Evolutionary conservation across 2,113 vertebrate genomes (phyloP).

Genomic region (Phocoena sinus): DNA sequence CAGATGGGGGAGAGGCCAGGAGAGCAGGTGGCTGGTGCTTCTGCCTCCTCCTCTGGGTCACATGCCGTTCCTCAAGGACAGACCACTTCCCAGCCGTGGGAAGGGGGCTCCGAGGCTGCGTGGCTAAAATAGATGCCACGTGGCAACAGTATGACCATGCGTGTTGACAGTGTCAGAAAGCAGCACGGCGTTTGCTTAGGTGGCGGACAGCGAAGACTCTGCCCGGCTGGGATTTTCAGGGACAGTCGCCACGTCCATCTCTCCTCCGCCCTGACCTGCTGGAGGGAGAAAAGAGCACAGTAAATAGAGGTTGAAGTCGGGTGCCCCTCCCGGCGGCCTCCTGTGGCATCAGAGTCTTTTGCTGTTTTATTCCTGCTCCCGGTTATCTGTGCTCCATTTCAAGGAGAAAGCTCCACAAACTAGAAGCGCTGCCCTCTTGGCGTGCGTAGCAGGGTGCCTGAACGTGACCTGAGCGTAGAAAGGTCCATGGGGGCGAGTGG

Average conservation of each 20-base stretch:
- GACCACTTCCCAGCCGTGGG: background rate
- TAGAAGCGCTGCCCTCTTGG: fast-evolving
- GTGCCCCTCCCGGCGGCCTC: background rate
- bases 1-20: background rate
- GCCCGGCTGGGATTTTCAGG: background rate
- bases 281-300: background rate
- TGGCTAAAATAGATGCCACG: fast-evolving
- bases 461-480: fast-evolving
- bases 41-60: background rate
- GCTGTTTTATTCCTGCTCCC: background rate
- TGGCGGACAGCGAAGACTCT: background rate
- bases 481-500: background rate
- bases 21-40: background rate
- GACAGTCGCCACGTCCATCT: too few species aligned
- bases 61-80: background rate
- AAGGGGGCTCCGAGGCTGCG: background rate
- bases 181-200: fast-evolving
- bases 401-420: background rate
- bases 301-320: background rate
- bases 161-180: background rate
- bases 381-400: background rate
- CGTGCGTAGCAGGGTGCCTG: background rate
- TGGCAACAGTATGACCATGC: too few species aligned
- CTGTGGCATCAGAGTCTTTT: background rate
- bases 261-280: background rate